Percentiles rank a stretch among this genome's conserved stretches.
Evolutionary conservation across 2,888 invertebrate species (phyloP).

Genomic region (Nomada hirtipes): DNA sequence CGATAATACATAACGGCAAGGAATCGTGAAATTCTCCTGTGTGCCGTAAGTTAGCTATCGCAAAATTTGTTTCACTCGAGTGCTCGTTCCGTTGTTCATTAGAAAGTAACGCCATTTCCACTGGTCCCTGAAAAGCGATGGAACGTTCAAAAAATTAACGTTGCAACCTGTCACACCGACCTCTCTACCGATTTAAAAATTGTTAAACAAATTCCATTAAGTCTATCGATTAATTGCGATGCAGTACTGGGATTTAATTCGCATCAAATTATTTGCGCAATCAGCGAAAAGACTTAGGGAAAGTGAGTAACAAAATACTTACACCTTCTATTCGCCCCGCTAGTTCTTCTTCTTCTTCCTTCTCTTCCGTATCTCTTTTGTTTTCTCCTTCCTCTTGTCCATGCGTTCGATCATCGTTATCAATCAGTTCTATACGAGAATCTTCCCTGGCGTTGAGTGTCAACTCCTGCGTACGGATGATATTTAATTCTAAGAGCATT

Average conservation of each 20-base stretch:
- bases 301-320: no score
- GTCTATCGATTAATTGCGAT: no score
- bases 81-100: not conserved
- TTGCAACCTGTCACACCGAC: not conserved
- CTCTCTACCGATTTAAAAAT: not conserved
- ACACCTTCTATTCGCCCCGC: not conserved
- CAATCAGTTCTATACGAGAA: no score
- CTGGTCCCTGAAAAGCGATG: not conserved
- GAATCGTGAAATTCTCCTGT: conserved; percentile 84
- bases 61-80: no score
- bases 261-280: no score
- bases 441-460: no score
- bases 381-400: not conserved
- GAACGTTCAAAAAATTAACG: not conserved
- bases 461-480: not conserved
- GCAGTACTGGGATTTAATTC: no score
- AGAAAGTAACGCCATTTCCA: no score
- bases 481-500: not conserved
- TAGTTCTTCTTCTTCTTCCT: not conserved
- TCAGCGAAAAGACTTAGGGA: no score
- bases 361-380: not conserved
- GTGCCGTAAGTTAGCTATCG: conserved; percentile 71
- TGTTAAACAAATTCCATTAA: no score
- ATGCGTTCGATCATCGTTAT: not conserved
- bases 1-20: conserved; percentile 77